phyloP scores from a whole-genome alignment of 1,140 invertebrate species.

The Leptopilina clavipes region DNA sequence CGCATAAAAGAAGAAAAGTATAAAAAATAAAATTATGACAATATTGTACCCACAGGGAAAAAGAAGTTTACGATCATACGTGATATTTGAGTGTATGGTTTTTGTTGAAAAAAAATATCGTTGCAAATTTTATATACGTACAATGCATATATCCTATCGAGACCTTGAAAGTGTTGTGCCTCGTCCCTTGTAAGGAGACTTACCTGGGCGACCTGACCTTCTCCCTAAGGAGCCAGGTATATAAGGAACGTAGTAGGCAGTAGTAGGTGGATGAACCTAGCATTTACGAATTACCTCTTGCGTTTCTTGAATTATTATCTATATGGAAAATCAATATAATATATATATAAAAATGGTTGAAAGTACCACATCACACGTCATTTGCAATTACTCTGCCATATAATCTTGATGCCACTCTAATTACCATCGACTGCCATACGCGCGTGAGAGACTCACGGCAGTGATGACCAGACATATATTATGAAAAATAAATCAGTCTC shows the following conservation, averaged over 20 bases:
- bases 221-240: background rate
- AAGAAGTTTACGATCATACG: too few species aligned
- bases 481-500: conserved; percentile 20
- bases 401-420: conserved; percentile 16
- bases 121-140: too few species aligned
- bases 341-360: too few species aligned
- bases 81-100: too few species aligned
- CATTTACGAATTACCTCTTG: background rate
- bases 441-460: background rate
- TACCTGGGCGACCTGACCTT: conserved; percentile 7
- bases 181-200: conserved; percentile 15
- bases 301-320: background rate
- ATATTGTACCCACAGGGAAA: too few species aligned
- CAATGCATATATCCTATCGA: background rate
- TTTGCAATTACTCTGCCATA: background rate
- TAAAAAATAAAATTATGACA: too few species aligned
- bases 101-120: too few species aligned
- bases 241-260: background rate
- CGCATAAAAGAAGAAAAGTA: too few species aligned
- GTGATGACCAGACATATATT: conserved; percentile 1
- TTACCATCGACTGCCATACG: background rate
- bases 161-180: conserved; percentile 1
- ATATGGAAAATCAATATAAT: conserved; percentile 5
- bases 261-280: background rate
- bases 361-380: background rate